A percentile compares a stretch with the other conserved stretches of the same genome.
These are phyloP conservation scores for Lytechinus variegatus DNA, from an alignment of 35 echinoderm and acorn worm genomes.

Conservation along the genomic window DNA sequence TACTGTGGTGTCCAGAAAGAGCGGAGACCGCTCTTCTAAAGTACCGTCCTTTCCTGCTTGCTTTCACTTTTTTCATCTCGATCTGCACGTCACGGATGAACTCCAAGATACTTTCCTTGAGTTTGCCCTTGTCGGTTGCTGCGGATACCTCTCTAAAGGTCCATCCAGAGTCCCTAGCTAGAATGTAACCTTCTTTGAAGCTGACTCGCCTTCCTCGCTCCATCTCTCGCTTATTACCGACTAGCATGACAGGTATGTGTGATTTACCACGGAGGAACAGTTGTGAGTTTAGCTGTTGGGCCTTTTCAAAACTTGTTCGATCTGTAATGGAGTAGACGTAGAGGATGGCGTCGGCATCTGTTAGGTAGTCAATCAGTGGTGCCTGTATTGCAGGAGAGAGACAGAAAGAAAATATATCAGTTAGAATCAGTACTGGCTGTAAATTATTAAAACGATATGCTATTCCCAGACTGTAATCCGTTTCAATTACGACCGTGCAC, in stretches of 20 bases:
- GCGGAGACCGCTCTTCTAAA: constrained; percentile 87
- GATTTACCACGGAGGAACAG: constrained; percentile 63
- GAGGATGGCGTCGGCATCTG: constrained; percentile 79
- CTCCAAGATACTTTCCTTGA: constrained; percentile 86
- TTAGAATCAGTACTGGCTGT: neutral
- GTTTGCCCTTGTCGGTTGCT: constrained; percentile 76
- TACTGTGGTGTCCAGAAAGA: constrained; percentile 68
- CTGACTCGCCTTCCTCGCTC: constrained; percentile 81
- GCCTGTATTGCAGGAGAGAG: constrained; percentile 54
- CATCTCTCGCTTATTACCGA: constrained; percentile 91
- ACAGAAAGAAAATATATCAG: constrained; percentile 7
- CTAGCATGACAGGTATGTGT: constrained; percentile 79
- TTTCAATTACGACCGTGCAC: too few relatives aligned
- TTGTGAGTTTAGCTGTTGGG: constrained; percentile 58
- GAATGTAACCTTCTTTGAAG: constrained; percentile 85
- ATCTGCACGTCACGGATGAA: constrained; percentile 78
- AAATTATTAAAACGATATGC: too few relatives aligned
- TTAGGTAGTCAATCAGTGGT: constrained; percentile 77
- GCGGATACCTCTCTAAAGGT: constrained; percentile 89
- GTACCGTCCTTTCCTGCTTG: constrained; percentile 71
- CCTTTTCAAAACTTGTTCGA: constrained; percentile 75
- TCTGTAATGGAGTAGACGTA: constrained; percentile 92
- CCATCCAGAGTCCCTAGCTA: constrained; percentile 78
- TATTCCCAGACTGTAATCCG: too few relatives aligned
- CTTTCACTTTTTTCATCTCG: constrained; percentile 74